Evolutionary conservation across 2,888 invertebrate species (phyloP).

Genomic region (Orchestes rusci): DNA sequence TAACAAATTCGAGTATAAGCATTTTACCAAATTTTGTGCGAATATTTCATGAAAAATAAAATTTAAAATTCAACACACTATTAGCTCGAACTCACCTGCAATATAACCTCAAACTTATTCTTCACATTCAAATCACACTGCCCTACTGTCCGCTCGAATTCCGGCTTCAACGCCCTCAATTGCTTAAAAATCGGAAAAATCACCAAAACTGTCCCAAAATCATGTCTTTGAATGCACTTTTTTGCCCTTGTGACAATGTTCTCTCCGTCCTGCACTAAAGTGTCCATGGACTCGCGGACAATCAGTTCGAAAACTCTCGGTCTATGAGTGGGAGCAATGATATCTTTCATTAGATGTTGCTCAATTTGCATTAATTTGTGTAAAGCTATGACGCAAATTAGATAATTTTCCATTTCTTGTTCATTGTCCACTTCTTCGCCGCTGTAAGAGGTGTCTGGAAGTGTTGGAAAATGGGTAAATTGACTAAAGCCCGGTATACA

Average conservation of each 20-base stretch:
- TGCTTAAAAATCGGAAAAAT: slow-evolving; percentile 80
- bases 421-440: slow-evolving; percentile 61
- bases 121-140: slow-evolving; percentile 59
- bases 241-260: slow-evolving; percentile 67
- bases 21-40: too few species aligned
- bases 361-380: slow-evolving; percentile 85
- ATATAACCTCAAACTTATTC: slow-evolving; percentile 64
- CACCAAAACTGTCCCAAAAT: slow-evolving; percentile 71
- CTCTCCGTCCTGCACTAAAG: slow-evolving; percentile 82
- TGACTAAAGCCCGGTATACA: background rate
- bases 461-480: background rate
- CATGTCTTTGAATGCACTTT: slow-evolving; percentile 67
- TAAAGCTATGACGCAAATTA: slow-evolving; percentile 74
- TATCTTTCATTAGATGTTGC: slow-evolving; percentile 71
- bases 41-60: too few species aligned
- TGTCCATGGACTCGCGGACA: slow-evolving; percentile 75
- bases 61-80: slow-evolving; percentile 48
- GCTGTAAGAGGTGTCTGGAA: slow-evolving; percentile 38
- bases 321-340: slow-evolving; percentile 75
- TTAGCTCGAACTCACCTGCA: slow-evolving; percentile 66
- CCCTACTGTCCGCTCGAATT: slow-evolving; percentile 71
- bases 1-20: too few species aligned
- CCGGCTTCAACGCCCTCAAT: slow-evolving; percentile 66
- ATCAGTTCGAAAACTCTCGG: slow-evolving; percentile 78
- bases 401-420: slow-evolving; percentile 76